phyloP scores from a whole-genome alignment of 2,113 vertebrate species.

The Furnarius figulus region DNA sequence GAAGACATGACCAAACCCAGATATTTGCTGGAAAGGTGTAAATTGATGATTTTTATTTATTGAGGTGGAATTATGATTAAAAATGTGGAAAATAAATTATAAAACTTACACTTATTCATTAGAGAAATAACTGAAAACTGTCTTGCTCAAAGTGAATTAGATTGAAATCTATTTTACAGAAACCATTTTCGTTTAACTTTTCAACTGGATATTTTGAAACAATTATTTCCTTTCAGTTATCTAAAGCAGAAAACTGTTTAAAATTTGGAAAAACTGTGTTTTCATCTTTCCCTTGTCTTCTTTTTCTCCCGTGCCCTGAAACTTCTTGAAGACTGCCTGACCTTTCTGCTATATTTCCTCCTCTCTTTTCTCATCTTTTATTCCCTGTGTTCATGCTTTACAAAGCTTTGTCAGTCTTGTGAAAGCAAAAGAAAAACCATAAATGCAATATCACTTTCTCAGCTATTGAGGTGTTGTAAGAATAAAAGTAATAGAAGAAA shows the following conservation, averaged over 20 bases:
- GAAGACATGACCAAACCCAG: background rate
- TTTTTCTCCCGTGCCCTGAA: background rate
- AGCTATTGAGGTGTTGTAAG: background rate
- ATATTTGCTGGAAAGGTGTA: background rate
- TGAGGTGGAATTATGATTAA: background rate
- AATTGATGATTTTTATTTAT: background rate
- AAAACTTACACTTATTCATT: background rate
- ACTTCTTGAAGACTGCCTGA: background rate
- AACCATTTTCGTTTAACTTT: background rate
- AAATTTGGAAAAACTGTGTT: background rate
- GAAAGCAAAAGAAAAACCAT: background rate
- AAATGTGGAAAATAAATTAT: background rate
- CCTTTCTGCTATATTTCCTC: accelerated
- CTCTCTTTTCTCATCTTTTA: background rate
- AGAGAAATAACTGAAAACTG: background rate
- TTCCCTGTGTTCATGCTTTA: background rate
- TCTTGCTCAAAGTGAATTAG: background rate
- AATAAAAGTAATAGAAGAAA: background rate
- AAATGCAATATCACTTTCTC: background rate
- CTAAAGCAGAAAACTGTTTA: background rate
- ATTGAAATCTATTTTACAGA: background rate
- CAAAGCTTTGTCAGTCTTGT: background rate
- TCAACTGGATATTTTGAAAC: background rate
- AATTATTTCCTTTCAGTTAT: background rate
- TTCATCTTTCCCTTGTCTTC: background rate